Evolutionary conservation across 2,888 invertebrate species (phyloP), one percentile per base, ranked within the genome.

Genomic region (Microchrysa polita): DNA sequence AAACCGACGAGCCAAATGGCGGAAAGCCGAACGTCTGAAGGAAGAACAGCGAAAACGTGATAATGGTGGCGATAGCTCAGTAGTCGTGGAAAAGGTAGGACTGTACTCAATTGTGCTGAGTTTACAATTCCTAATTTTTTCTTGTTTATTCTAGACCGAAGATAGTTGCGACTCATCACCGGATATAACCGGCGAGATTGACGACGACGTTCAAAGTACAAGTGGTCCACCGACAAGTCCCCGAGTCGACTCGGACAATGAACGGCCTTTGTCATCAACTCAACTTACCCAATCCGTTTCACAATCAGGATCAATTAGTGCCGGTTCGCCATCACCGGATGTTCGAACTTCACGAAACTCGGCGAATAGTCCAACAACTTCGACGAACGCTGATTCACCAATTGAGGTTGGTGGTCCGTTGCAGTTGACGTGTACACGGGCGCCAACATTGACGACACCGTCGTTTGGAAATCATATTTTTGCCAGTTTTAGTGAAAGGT

Each of bases 1-100:
- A 88, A 96, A 96, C 82, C 89, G 96, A 57, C 88, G 96, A 74
- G 96, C 96, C 53, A 96, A 96, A 85, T 96, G 95, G 95, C 88
- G 96, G 76, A 96, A 96, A 85, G 95, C 94, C 60, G 95, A 96
- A 84, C 88, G 96, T 42, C 88, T 96, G 82, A 95, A 95, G 87
- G 95, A 96, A 82, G 96, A 96, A 81, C 94, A 95, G 83, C 87
- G 94, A 75, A 95, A 93, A 82, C 87, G 93, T 67, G 93, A 94
- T 80, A 93, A 92, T 14, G 89, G 88, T 67, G 91, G 91, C 53
- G 87, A 89, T 73, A 87, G 89, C 79, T 87, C 90, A 22, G 89
- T 90, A 78, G 86, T 90, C 75, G 88, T 90, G 77, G 87, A 86
- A 61, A 85, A 85, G 80, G 84, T 85, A 80, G 77, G 16, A 67